Conservation (phyloP, 1,140 invertebrate species). For the Radopholus similis region DNA sequence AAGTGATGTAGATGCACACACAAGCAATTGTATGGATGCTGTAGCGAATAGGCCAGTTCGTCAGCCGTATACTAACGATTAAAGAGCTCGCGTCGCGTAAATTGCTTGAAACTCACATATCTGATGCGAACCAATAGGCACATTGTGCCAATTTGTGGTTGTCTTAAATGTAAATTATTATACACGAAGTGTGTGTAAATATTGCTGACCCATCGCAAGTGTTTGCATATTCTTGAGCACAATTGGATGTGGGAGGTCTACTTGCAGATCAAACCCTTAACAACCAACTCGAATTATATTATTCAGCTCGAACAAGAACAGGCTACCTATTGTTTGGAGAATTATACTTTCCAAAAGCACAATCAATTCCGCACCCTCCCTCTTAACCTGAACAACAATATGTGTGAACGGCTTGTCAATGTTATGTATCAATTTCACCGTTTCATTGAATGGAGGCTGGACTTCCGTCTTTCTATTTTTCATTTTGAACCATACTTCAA, state of each 20-base stretch:
- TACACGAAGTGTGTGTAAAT: constrained; percentile 6
- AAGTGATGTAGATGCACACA: constrained; percentile 31
- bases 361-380: constrained; percentile 37
- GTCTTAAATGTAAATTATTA: constrained; percentile 14
- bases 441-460: constrained; percentile 18
- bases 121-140: constrained; percentile 43
- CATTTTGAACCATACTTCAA: constrained; percentile 37
- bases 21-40: constrained; percentile 18
- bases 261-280: constrained; percentile 38
- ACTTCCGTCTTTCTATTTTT: constrained; percentile 18
- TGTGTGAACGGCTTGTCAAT: background rate
- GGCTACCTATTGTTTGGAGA: constrained; percentile 45
- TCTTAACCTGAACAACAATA: constrained; percentile 21
- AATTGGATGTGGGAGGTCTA: constrained; percentile 41
- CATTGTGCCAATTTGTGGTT: constrained; percentile 1
- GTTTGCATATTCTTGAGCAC: constrained; percentile 26
- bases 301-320: background rate
- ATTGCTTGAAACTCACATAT: too few species aligned
- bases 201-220: too few species aligned
- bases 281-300: too few species aligned
- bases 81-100: too few species aligned
- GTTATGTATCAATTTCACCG: constrained; percentile 12
- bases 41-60: constrained; percentile 35
- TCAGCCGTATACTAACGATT: constrained; percentile 27
- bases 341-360: constrained; percentile 43